These are phyloP conservation scores for Zophobas morio DNA, from an alignment of 1,140 invertebrate genomes.

Conservation along the genomic window DNA sequence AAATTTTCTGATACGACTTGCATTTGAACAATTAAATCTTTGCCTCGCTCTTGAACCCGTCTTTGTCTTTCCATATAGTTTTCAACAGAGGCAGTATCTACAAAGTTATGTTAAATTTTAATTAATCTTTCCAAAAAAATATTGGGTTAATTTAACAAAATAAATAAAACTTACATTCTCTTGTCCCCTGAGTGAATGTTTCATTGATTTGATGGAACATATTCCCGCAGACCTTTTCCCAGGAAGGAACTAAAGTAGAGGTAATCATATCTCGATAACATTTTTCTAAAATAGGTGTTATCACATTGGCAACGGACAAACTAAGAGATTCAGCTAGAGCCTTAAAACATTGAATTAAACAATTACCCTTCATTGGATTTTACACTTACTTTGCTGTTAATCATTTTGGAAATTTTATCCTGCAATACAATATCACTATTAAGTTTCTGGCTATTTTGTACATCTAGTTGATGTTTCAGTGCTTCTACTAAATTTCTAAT, in stretches of 20 bases:
- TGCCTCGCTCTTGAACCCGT: conserved; percentile 64
- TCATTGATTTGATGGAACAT: conserved; percentile 93
- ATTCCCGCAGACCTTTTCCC: conserved; percentile 87
- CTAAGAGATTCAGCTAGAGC: conserved; percentile 83
- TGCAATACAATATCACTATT: conserved; percentile 81
- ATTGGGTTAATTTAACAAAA: conserved; percentile 1
- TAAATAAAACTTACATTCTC: conserved; percentile 82
- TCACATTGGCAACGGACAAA: conserved; percentile 75
- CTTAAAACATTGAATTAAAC: conserved; percentile 65
- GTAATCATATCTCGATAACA: conserved; percentile 84
- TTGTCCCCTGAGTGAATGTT: conserved; percentile 86
- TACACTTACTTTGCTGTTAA: conserved; percentile 78
- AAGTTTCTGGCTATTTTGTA: conserved; percentile 80
- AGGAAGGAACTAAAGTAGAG: conserved; percentile 82
- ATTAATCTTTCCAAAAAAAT: conserved; percentile 4
- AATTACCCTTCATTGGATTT: not conserved
- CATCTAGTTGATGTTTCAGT: conserved; percentile 78
- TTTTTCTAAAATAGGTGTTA: conserved; percentile 77
- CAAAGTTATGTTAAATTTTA: conserved; percentile 46
- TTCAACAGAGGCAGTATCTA: conserved; percentile 66
- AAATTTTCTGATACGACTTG: conserved; percentile 64
- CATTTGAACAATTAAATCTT: conserved; percentile 65
- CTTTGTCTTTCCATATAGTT: conserved; percentile 65
- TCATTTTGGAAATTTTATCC: conserved; percentile 84
- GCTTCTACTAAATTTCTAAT: conserved; percentile 75